These are phyloP conservation scores for Bellardia bayeri DNA, from an alignment of 2,888 invertebrate genomes.

Conservation along the genomic window DNA sequence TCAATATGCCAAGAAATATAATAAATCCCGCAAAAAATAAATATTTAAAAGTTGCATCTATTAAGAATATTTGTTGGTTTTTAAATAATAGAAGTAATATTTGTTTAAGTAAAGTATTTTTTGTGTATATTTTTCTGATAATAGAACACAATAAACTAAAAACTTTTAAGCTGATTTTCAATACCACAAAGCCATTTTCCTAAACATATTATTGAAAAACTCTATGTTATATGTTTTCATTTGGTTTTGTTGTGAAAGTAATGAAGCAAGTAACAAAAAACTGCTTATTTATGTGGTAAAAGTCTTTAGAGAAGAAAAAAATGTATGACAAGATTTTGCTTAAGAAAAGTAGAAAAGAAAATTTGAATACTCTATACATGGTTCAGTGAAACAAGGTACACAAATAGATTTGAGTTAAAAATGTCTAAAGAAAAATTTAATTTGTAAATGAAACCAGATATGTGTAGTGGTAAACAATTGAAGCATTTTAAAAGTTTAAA, in stretches of 20 bases:
- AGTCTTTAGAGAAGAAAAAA: neutral
- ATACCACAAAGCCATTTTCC: constrained; percentile 46
- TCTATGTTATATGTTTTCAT: neutral
- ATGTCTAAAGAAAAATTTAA: no score
- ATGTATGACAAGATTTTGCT: neutral
- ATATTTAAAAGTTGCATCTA: no score
- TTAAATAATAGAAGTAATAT: neutral
- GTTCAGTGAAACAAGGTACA: no score
- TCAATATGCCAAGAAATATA: no score
- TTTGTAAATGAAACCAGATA: no score
- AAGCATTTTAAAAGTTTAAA: no score
- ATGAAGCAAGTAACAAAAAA: neutral
- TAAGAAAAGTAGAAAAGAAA: constrained; percentile 6
- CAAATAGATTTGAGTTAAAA: no score
- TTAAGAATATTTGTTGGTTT: neutral
- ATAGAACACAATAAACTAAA: neutral
- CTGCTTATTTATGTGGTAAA: constrained; percentile 45
- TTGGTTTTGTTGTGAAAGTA: no score
- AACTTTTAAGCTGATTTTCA: constrained; percentile 40
- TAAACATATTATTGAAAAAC: constrained; percentile 36
- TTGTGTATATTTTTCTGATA: neutral
- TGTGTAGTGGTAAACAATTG: no score
- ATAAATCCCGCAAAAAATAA: no score
- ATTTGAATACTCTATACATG: neutral
- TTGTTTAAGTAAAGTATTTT: neutral